Conservation (phyloP, 2,888 invertebrate genomes). For the Rhamphomyia laevipes region DNA sequence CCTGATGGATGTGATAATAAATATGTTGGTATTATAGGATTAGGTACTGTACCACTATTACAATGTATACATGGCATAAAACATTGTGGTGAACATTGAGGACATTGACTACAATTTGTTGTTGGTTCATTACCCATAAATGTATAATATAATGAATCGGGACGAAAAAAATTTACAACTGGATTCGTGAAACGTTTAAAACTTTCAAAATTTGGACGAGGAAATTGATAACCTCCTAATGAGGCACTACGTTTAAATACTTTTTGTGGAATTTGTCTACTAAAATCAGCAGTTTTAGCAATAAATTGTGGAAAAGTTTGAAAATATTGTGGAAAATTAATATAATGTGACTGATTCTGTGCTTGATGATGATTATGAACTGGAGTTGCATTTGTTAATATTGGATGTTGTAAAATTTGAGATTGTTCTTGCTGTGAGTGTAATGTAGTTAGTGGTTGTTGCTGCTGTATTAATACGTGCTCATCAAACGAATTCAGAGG, state of each 20-base stretch:
- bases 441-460: constrained; percentile 19
- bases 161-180: constrained; percentile 34
- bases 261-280: constrained; percentile 25
- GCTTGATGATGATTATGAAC: constrained; percentile 12
- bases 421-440: constrained; percentile 14
- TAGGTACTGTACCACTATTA: too few relatives aligned
- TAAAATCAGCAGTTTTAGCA: constrained; percentile 30
- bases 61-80: background rate
- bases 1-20: background rate
- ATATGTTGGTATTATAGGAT: too few relatives aligned
- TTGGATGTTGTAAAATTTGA: constrained; percentile 18
- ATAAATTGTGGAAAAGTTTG: constrained; percentile 27
- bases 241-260: constrained; percentile 24
- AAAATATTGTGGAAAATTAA: constrained; percentile 20
- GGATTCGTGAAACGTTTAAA: constrained; percentile 33
- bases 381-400: constrained; percentile 12
- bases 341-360: constrained; percentile 12
- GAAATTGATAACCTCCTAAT: constrained; percentile 15
- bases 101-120: constrained; percentile 9
- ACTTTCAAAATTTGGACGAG: constrained; percentile 27
- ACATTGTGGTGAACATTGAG: constrained; percentile 8
- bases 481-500: constrained; percentile 17
- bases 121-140: background rate
- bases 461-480: constrained; percentile 7
- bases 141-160: constrained; percentile 10